Base-by-base conservation (phyloP, 2,888 invertebrate species). In the Chalcis sispes region DNA sequence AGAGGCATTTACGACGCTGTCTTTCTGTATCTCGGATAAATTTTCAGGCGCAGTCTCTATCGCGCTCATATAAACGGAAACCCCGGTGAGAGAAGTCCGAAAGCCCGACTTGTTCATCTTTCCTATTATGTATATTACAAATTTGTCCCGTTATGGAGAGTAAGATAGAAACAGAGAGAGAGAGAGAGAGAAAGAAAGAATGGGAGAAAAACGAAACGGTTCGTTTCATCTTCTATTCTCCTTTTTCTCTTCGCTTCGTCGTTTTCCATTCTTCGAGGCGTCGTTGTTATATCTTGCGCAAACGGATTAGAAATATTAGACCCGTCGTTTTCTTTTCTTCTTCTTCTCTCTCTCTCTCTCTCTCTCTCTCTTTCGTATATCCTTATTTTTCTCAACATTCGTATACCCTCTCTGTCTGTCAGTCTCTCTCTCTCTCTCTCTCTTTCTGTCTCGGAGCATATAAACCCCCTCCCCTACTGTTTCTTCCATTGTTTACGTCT, bases 121-220 rank as follows among this genome's bases (percentile, higher is more conserved):
- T 66, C 64, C 74, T 78, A 72, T 70, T 72, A 70, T 66, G 50
- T 70, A 64, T 77, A 78, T 70, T 75, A 75, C 62, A 72, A 78
- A 79, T 77, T 79, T 75, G 72, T 78, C 77, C 79, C 79, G 77
- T 78, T 79, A 79, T 27, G 29, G 18, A 72, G n/a, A 54, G 15
- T n/a, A n/a, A 32, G 5, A 40, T n/a, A 15, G 20, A 29, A 3
- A 67, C 4, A 56, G 25, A 42, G 25, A 42, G 42, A 23, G 7
- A 40, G n/a, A 66, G 32, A 18, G 20, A 70, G 40, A 27, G 40
- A 70, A 46, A 36, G 1, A 46, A 1, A 48, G 18, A 23, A 15
- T n/a, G n/a, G n/a, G n/a, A n/a, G n/a, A n/a, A n/a, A n/a, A n/a
- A n/a, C n/a, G n/a, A n/a, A n/a, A n/a, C n/a, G n/a, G n/a, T n/a